Evolutionary conservation across 2,888 invertebrate genomes (phyloP).

Genomic region (Lithodes maja): DNA sequence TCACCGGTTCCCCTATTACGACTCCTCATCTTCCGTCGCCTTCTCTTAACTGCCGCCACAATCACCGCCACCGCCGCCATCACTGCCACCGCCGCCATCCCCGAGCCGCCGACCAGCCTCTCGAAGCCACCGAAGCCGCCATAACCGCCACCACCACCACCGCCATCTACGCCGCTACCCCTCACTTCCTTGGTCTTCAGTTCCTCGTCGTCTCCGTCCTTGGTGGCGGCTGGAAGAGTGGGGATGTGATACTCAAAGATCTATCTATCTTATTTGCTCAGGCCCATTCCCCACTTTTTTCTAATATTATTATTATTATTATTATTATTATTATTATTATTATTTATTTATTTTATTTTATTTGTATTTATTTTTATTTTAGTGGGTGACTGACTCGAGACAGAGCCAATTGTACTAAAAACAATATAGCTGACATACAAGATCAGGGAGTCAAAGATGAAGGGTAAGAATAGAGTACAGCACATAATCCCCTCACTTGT

Average conservation of each 20-base stretch:
- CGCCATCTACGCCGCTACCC: neutral
- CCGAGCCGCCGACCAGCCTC: neutral
- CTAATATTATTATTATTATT: no score
- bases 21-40: slow-evolving; percentile 1
- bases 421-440: no score
- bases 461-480: no score
- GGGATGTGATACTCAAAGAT: neutral
- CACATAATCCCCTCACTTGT: no score
- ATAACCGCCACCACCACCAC: neutral
- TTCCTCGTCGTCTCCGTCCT: neutral
- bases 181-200: neutral
- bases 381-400: neutral
- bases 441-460: no score
- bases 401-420: no score
- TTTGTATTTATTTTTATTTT: neutral
- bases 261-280: neutral
- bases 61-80: slow-evolving; percentile 7
- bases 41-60: neutral
- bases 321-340: no score
- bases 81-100: slow-evolving; percentile 4
- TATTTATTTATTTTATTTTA: no score
- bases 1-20: neutral
- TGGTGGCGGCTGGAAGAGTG: neutral
- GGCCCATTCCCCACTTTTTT: no score
- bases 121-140: neutral